Evolutionary conservation across 2,888 invertebrate species (phyloP), one percentile per base, ranked within the genome.

Genomic region (Carpatolechia fugitivella): DNA sequence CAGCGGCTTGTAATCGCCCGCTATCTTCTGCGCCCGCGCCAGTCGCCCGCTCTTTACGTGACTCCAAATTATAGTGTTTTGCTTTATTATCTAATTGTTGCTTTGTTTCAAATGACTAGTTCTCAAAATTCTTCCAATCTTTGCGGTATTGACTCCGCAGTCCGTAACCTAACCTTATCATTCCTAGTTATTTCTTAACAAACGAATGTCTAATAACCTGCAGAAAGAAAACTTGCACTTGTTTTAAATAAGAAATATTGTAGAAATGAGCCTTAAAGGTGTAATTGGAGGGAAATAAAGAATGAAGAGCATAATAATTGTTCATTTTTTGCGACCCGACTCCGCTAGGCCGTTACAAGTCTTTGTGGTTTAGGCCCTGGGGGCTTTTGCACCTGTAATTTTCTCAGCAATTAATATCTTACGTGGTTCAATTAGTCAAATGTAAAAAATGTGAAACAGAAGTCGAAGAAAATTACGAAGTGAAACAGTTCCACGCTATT

Each of bases 11-110:
- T 85, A 85, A 86, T 85, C 78, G 81, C 63, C 64, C 68, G 71
- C 74, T 71, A 76, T 78, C 78, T 75, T 72, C 73, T 63, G 54
- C 57, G 52, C 50, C 38, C 58, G 49, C 59, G 55, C 56, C 57
- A 5, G 16, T 6, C 10, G 18, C 18, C 24, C 78, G 75, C 78
- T 81, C 79, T 76, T 81, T 79, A 81, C 85, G 79, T 80, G 80
- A 80, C 75, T 75, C 70, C 66, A 85, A 87, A 89, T 88, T 86
- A 86, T 76, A 84, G 82, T 82, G 77, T 83, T 86, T 85, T 82
- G 80, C 79, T 80, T 85, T 83, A 88, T 85, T 85, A 82, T 81
- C 80, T 87, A 87, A 88, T 86, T 82, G 80, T 82, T 79, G 70
- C 82, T 83, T 89, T 87, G 85, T 85, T 82, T 73, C 74, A 74